Percentiles rank a stretch among this genome's conserved stretches.
phyloP scores from a whole-genome alignment of 2,888 invertebrate genomes.

The Heterodera filipjevi region DNA sequence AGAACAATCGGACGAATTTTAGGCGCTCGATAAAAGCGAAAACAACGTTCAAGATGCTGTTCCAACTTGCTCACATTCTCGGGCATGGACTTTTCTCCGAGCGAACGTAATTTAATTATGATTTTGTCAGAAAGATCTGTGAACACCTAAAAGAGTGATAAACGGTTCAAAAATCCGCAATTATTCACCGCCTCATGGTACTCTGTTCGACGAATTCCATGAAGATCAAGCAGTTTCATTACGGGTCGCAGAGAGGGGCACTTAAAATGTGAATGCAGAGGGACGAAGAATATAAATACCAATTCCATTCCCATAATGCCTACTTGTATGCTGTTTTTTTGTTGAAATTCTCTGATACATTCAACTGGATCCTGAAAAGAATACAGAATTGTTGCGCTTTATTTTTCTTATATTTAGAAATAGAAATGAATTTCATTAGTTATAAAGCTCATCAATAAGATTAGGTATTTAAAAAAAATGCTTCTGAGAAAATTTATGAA shows the following conservation, averaged over 20 bases:
- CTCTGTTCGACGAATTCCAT: conserved; percentile 86
- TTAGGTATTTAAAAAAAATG: no score
- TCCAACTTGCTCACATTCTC: conserved; percentile 42
- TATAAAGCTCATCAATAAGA: no score
- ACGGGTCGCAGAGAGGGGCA: conserved; percentile 90
- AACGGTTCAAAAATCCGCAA: background rate
- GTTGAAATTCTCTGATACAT: conserved; percentile 96
- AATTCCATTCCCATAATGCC: background rate
- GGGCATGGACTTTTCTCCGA: conserved; percentile 35
- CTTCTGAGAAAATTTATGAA: no score
- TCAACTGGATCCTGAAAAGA: conserved; percentile 74
- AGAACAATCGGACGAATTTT: conserved; percentile 83
- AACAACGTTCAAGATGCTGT: conserved; percentile 81
- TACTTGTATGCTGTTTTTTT: conserved; percentile 79
- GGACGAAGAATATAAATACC: background rate
- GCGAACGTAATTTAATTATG: conserved; percentile 35
- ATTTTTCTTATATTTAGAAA: background rate
- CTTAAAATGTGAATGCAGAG: conserved; percentile 48
- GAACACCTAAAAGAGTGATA: conserved; percentile 34
- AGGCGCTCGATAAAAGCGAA: conserved; percentile 88
- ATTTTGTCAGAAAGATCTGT: conserved; percentile 37
- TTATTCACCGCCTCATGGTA: conserved; percentile 87
- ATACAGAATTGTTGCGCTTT: no score
- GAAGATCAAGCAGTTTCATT: conserved; percentile 89
- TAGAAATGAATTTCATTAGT: no score